Conservation (phyloP, 2,797 vertebrate species). For the Myotis myotis region DNA sequence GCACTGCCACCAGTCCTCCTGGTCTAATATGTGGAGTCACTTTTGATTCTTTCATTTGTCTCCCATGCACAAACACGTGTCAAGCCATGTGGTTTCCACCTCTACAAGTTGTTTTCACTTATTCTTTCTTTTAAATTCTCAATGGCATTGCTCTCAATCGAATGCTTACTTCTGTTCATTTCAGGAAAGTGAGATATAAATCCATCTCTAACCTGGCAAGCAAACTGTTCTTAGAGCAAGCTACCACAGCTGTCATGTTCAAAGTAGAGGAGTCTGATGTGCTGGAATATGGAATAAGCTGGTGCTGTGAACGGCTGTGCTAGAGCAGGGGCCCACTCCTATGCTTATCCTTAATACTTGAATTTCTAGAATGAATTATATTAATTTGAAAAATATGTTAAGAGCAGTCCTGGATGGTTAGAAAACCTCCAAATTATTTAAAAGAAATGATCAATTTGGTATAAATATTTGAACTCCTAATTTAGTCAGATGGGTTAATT, state of each 20-base stretch:
- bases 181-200: neutral
- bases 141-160: neutral
- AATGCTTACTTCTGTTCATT: neutral
- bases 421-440: constrained; percentile 23
- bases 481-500: neutral
- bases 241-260: neutral
- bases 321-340: neutral
- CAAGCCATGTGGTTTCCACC: neutral
- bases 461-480: neutral
- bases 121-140: neutral
- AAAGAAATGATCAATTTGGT: neutral
- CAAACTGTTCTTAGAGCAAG: neutral
- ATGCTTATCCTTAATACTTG: neutral
- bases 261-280: neutral
- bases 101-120: neutral
- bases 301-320: neutral
- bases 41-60: neutral
- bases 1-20: neutral
- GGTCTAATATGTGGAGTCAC: neutral
- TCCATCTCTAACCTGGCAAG: neutral
- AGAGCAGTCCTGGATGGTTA: neutral
- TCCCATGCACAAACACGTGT: neutral
- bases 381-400: neutral
- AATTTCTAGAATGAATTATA: neutral
- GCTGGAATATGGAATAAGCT: neutral